Percentiles rank a stretch among this genome's conserved stretches.
phyloP scores from a whole-genome alignment of 2,113 vertebrate genomes.

The Hystrix cristata region DNA sequence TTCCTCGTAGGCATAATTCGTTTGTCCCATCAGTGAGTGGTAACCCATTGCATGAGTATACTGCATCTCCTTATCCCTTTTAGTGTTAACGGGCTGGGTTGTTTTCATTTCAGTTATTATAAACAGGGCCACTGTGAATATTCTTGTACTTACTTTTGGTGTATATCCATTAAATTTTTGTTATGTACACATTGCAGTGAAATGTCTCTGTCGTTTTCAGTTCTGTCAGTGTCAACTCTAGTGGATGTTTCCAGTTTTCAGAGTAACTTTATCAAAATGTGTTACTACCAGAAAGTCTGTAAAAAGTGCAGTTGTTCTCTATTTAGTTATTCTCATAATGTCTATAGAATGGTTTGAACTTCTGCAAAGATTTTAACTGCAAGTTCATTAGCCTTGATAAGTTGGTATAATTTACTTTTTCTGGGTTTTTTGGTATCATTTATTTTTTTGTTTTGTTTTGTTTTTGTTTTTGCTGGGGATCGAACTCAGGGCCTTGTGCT shows the following conservation, averaged over 20 bases:
- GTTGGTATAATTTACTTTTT: neutral
- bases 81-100: neutral
- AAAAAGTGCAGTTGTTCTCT: neutral
- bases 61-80: neutral
- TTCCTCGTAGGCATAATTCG: neutral
- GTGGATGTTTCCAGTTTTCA: constrained; percentile 7
- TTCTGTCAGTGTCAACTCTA: neutral
- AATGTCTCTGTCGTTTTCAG: neutral
- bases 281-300: neutral
- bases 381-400: neutral
- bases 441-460: neutral
- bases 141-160: neutral
- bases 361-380: neutral
- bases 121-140: neutral
- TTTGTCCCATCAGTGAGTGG: neutral
- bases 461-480: neutral
- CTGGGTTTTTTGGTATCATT: neutral
- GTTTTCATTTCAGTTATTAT: neutral
- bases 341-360: neutral
- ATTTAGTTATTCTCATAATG: neutral
- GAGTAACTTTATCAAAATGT: neutral
- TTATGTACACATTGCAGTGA: neutral
- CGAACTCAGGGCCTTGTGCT: no score
- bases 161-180: neutral
- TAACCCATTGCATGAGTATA: neutral